Conservation (phyloP, 2,797 vertebrate species). For the Gobio occitaniae region DNA sequence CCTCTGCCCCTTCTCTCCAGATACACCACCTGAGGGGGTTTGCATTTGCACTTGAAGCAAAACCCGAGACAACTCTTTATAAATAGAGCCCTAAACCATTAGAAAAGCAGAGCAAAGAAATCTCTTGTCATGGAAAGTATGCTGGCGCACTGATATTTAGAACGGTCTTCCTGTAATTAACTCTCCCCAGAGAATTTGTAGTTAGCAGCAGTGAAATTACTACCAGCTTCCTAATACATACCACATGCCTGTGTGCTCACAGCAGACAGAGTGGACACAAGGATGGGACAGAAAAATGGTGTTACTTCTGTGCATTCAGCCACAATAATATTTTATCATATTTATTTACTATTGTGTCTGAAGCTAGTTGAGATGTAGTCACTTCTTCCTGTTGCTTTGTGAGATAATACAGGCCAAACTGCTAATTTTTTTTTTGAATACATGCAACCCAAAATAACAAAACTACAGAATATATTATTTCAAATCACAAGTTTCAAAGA, state of each 20-base stretch:
- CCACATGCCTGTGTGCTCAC: conserved; percentile 90
- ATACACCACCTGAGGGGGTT: conserved; percentile 68
- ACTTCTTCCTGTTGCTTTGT: not conserved
- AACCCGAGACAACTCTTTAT: conserved; percentile 60
- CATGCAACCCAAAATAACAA: not conserved
- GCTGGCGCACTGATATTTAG: conserved; percentile 95
- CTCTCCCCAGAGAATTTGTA: conserved; percentile 97
- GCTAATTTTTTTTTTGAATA: no score
- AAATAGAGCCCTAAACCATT: conserved; percentile 75
- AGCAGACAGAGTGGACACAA: conserved; percentile 72
- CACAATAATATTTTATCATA: conserved; percentile 6
- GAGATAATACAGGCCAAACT: not conserved
- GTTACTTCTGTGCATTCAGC: conserved; percentile 41
- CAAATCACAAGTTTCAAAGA: not conserved
- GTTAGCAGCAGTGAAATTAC: conserved; percentile 99
- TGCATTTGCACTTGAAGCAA: conserved; percentile 71
- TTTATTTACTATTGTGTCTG: conserved; percentile 29
- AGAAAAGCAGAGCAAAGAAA: conserved; percentile 84
- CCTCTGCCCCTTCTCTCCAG: conserved; percentile 45
- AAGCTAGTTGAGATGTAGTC: not conserved
- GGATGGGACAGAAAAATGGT: conserved; percentile 67
- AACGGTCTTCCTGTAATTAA: conserved; percentile 99
- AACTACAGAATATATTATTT: not conserved
- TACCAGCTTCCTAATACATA: conserved; percentile 97
- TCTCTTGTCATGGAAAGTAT: conserved; percentile 96